Evolutionary conservation across 2,113 vertebrate genomes (phyloP), one percentile per base, ranked within the genome.

Genomic region (Formicarius rufipectus): DNA sequence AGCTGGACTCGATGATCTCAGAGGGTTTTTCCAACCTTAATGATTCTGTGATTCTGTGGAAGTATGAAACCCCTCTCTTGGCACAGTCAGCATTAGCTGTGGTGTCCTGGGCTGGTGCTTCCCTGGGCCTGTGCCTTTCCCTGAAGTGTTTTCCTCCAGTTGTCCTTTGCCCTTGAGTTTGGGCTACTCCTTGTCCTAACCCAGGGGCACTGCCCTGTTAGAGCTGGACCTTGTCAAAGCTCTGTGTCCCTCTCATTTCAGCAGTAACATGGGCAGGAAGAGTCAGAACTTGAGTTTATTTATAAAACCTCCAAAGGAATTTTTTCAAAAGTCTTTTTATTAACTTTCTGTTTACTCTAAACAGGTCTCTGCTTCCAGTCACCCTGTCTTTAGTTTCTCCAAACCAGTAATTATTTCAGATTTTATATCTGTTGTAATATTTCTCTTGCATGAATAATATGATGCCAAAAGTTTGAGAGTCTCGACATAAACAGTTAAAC

Each of bases 131-230:
- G 2, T 33, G 14, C 4, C 14, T 35, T 40, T 74, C 50, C 39
- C 45, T 12, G 3, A 4, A 44, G 12, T 2, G 13, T n/a, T 49
- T 37, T 35, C 31, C 27, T 27, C 71, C 4, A 0, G 6, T 2
- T 89, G 30, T 55, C 19, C 47, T 73, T 55, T 58, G 67, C 33
- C 59, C 42, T 37, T 14, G 21, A 17, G 30, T 15, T 30, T 66
- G 59, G 16, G 20, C 56, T 30, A 0, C 60, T 63, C 13, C 2
- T 8, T 28, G 4, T 5, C n/a, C 53, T 35, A 23, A 81, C 77
- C 30, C 63, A 63, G 55, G 3, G 1, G 25, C 35, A 19, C 27
- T 10, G 5, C 55, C 59, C 33, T 52, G 7, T 21, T 14, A 39
- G 33, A 77, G 85, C 71, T 39, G 10, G n/a, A 42, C 5, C 53